Evolutionary conservation across 2,113 vertebrate species (phyloP), one percentile per base, ranked within the genome.

Genomic region (Dromaius novaehollandiae): DNA sequence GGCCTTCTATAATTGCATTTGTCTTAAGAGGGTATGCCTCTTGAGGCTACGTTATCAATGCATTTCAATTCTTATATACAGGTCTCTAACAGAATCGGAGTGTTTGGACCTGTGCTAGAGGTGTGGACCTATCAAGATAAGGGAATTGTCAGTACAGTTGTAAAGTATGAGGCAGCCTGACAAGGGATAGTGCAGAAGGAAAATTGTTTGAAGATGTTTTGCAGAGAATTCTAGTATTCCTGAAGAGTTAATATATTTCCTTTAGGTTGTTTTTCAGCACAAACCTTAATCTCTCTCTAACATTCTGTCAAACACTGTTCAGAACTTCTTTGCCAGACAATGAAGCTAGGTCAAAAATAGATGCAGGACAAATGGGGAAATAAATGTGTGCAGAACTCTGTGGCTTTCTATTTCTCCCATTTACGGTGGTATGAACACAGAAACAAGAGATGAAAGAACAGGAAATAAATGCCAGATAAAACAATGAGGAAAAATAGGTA

Each of bases 291-390:
- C 94, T 82, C 82, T 94, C 75, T 90, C 63, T 71, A 86, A 77
- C 66, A 53, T 18, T 32, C 68, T 86, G 63, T 82, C 53, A 73
- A 77, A 94, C 4, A 12, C 70, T 55, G 9, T 2, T 11, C 0
- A 21, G 82, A 53, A 66, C 85, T 91, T 96, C 56, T 60, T 60
- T 60, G 56, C 56, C 89, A 89, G 38, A 65, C 28, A 4, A 51
- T 3, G 3, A 75, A 83, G 38, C 66, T 75, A 73, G 85, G 95
- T 88, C 85, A 81, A 80, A 96, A 95, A 93, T 86, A 97, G 95
- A 89, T 40, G 36, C 36, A 88, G 88, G 79, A 69, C 82, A 80
- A 77, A 51, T 48, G 66, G 63, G 66, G 85, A 82, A 68, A 75
- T 14, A 83, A 66, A 93, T 90, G 48, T 88, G 89, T 91, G 91